Evolutionary conservation across 1,140 invertebrate species (phyloP).

Genomic region (Fopius arisanus): DNA sequence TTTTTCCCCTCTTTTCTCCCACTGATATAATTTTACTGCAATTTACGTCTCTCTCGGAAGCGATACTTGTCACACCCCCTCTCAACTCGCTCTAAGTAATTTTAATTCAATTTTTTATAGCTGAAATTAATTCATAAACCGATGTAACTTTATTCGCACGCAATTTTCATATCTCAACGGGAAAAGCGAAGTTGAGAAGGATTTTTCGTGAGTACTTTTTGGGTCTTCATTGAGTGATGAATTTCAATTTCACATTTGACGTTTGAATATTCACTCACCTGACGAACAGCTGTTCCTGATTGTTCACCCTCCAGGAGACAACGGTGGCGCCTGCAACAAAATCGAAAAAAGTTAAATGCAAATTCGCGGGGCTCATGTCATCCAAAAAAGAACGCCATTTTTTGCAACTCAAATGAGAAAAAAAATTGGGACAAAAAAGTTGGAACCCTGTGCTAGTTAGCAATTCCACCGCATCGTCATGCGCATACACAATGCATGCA

Average conservation of each 20-base stretch:
- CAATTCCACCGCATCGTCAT: background rate
- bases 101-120: conserved; percentile 3
- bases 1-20: conserved; percentile 48
- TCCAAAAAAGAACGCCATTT: background rate
- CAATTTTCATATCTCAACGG: too few species aligned
- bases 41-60: conserved; percentile 16
- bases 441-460: background rate
- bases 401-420: background rate
- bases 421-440: background rate
- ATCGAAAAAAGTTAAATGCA: background rate
- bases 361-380: background rate
- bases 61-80: conserved; percentile 28
- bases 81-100: background rate
- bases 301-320: conserved; percentile 93
- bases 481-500: conserved; percentile 11
- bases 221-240: too few species aligned
- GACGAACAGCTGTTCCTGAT: conserved; percentile 93
- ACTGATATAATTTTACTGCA: conserved; percentile 9
- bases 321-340: conserved; percentile 82
- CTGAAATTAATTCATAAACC: too few species aligned
- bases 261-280: conserved; percentile 71
- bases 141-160: too few species aligned
- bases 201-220: background rate
- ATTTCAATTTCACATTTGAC: background rate
- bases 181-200: background rate